Base-by-base conservation (phyloP, 2,113 vertebrate genomes). In the Prochilodus magdalenae region DNA sequence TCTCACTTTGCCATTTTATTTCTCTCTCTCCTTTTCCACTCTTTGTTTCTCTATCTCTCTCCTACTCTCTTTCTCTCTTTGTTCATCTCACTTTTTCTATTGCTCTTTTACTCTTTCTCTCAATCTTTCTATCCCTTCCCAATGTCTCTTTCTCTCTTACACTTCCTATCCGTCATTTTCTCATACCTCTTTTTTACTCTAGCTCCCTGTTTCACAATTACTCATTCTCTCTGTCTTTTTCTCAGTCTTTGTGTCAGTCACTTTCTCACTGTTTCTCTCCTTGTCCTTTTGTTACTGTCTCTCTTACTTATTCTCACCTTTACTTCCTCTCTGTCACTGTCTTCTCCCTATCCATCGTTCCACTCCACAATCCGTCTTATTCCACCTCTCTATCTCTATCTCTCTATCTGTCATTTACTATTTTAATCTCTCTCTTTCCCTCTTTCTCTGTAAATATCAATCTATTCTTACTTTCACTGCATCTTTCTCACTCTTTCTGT, bases 321-420 rank as follows among this genome's bases (percentile, higher is more conserved):
- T 12, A 12, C 13, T 49, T 60, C 26, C 11, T 65, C n/a, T 77
- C 14, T 62, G 0, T 27, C 55, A 20, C 16, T 57, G 27, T 26
- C 49, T 26, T 81, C 26, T 73, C 26, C 66, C 29, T 53, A 1
- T 36, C 30, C 13, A 20, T 59, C n/a, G n/a, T n/a, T n/a, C n/a
- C n/a, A n/a, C n/a, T n/a, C n/a, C n/a, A n/a, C n/a, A n/a, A n/a
- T n/a, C n/a, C n/a, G n/a, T n/a, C n/a, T n/a, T n/a, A n/a, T n/a
- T n/a, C n/a, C n/a, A n/a, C n/a, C 22, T 69, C 72, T 75, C 77
- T 47, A 27, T 24, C 20, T 60, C n/a, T n/a, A n/a, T 59, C 22
- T 69, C 72, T 75, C 77, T 47, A 27, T 24, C 20, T 60, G 5
- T 44, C 26, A 29, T 1, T 82, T 44, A 53, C 40, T 73, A 1